Percentiles rank a stretch among this genome's conserved stretches.
Conservation (phyloP, 2,797 vertebrate species). For the Bradypodion pumilum region DNA sequence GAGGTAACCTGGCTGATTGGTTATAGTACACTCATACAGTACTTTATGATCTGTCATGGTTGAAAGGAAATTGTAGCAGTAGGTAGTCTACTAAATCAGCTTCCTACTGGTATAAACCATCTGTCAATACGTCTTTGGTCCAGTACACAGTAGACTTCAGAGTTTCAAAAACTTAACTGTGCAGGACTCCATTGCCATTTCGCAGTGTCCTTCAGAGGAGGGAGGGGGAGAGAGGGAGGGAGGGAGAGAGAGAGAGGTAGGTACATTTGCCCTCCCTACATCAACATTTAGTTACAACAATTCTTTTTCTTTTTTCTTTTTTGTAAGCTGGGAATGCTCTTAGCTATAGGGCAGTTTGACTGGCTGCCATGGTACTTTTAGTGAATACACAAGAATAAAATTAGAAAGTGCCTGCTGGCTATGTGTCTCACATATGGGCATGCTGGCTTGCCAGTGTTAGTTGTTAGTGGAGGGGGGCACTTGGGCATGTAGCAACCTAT, state of each 20-base stretch:
- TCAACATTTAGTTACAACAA: background rate
- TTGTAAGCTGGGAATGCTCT: background rate
- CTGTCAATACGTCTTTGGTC: background rate
- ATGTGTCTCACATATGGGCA: background rate
- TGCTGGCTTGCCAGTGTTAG: background rate
- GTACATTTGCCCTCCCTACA: background rate
- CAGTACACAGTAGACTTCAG: background rate
- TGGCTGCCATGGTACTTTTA: background rate
- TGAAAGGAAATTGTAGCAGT: background rate
- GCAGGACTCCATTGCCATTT: no score
- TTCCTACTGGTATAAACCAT: background rate
- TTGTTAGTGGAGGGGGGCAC: background rate
- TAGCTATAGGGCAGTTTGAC: background rate
- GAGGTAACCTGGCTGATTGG: background rate
- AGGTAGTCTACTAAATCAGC: no score
- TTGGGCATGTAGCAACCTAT: background rate
- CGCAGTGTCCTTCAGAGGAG: background rate
- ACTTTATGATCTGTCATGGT: no score
- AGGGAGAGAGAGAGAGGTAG: no score
- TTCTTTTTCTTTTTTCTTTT: background rate
- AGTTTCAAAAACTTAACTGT: background rate
- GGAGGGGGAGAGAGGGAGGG: accelerated
- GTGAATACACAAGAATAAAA: background rate
- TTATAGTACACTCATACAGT: background rate
- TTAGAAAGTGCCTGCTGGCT: background rate